Conservation (phyloP, 2,888 invertebrate genomes). For the Chrysolina americana region DNA sequence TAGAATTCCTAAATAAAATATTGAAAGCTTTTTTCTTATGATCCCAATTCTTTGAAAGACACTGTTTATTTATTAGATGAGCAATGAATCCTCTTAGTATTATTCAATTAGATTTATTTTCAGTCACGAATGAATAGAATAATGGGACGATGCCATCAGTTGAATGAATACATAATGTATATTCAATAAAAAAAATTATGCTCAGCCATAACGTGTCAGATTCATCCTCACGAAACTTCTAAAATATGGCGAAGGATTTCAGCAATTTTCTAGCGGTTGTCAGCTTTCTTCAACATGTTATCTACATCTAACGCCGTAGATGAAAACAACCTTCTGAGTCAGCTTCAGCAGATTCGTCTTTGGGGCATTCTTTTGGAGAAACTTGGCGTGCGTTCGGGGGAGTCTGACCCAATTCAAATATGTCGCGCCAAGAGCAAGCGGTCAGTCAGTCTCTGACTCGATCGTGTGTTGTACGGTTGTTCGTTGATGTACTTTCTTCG, state of each 20-base stretch:
- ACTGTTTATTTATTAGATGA: too few species aligned
- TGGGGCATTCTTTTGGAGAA: conserved; percentile 51
- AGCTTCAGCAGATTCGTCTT: conserved; percentile 34
- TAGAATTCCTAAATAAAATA: too few species aligned
- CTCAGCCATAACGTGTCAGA: too few species aligned
- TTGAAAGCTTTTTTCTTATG: too few species aligned
- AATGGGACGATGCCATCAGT: too few species aligned
- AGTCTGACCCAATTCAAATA: conserved; percentile 58
- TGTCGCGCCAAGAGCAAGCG: conserved; percentile 47
- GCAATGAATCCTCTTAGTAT: too few species aligned
- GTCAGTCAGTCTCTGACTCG: conserved; percentile 50
- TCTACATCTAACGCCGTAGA: neutral
- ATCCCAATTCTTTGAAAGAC: too few species aligned
- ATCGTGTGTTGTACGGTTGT: conserved; percentile 23
- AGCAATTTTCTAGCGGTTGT: neutral
- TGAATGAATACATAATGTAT: too few species aligned
- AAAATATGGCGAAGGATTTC: neutral
- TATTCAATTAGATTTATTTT: too few species aligned
- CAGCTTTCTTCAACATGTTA: neutral
- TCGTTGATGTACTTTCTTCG: neutral
- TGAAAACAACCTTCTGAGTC: conserved; percentile 16
- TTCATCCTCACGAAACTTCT: too few species aligned
- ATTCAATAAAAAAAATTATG: too few species aligned
- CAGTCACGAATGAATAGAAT: too few species aligned
- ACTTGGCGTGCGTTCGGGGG: conserved; percentile 39